Percentiles rank a stretch among this genome's conserved stretches.
Conservation (phyloP, 2,113 vertebrate genomes). For the Pycnonotus jocosus region DNA sequence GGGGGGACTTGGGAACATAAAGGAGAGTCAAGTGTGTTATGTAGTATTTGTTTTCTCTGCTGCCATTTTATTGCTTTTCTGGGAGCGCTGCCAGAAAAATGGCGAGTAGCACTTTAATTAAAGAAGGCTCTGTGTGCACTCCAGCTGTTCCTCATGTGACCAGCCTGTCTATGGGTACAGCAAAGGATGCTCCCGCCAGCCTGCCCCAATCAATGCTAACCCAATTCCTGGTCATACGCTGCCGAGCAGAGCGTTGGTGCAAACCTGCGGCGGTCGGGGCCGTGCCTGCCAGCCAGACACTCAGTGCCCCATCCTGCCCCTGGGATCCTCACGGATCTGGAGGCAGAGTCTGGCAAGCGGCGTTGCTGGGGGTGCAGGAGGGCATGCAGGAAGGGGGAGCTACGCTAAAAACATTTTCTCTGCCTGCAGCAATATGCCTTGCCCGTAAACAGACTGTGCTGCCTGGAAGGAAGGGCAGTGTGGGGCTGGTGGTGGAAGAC, state of each 20-base stretch:
- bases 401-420: background rate
- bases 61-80: conserved; percentile 64
- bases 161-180: background rate
- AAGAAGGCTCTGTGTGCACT: conserved; percentile 50
- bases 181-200: conserved; percentile 17
- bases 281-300: background rate
- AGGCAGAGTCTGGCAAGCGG: background rate
- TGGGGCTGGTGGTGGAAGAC: background rate
- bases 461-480: background rate
- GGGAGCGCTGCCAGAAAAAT: conserved; percentile 52
- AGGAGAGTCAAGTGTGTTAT: conserved; percentile 9
- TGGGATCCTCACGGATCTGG: background rate
- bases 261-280: background rate
- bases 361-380: background rate
- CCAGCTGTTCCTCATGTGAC: conserved; percentile 62
- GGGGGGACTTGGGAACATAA: background rate
- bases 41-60: conserved; percentile 53
- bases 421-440: background rate
- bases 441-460: background rate
- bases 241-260: background rate
- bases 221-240: background rate
- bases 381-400: fast-evolving
- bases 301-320: fast-evolving
- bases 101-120: conserved; percentile 56
- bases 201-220: background rate